A percentile compares a stretch with the other conserved stretches of the same genome.
Conservation (phyloP, 2,113 vertebrate genomes). For the human region DNA sequence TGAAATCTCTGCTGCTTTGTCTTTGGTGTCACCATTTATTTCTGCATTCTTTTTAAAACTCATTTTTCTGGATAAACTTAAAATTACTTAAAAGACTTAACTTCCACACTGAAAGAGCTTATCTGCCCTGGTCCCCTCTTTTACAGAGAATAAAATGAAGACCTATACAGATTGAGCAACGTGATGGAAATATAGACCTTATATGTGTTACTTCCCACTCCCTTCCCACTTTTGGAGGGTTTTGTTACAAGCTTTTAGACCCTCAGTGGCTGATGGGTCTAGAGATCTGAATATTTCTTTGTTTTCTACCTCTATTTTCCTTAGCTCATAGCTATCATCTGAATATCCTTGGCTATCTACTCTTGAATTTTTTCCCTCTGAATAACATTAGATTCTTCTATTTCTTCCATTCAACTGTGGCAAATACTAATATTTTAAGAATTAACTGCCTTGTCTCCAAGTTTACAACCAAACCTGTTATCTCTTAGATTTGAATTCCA, state of each 20-base stretch:
- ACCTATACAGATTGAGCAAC: background rate
- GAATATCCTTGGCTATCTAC: background rate
- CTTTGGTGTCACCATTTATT: background rate
- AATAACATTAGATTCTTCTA: background rate
- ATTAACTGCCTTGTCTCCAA: background rate
- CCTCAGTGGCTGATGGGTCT: background rate
- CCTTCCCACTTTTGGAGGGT: background rate
- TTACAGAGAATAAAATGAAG: background rate
- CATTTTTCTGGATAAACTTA: slow-evolving; percentile 36
- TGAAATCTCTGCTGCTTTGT: background rate
- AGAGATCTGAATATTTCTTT: background rate
- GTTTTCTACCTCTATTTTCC: background rate
- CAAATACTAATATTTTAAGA: background rate
- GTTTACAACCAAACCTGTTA: background rate
- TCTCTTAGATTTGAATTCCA: background rate
- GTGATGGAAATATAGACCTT: background rate
- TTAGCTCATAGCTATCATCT: background rate
- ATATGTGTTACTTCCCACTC: background rate
- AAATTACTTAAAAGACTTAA: background rate
- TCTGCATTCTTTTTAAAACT: slow-evolving; percentile 1
- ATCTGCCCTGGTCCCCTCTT: background rate
- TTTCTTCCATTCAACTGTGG: background rate
- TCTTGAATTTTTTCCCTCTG: background rate
- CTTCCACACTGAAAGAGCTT: background rate
- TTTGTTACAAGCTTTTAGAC: background rate